Evolutionary conservation across 2,888 invertebrate genomes (phyloP).

Genomic region (Kuschelorhynchus macadamiae): DNA sequence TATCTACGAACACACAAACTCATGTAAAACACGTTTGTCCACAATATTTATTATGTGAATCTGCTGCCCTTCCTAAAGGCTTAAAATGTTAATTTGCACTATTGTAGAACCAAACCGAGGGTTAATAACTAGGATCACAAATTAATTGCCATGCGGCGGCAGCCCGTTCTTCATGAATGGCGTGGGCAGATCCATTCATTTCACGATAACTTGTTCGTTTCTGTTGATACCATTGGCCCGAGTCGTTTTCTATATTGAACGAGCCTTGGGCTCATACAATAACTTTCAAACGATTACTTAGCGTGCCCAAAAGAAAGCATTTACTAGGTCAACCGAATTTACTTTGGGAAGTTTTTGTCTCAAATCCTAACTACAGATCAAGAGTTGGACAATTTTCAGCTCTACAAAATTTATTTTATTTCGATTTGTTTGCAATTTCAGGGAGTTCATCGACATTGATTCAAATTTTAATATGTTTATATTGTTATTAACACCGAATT

Average conservation of each 20-base stretch:
- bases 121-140: slow-evolving; percentile 2
- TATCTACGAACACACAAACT: too few relatives aligned
- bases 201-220: slow-evolving; percentile 21
- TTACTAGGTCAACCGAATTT: slow-evolving; percentile 25
- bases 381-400: too few relatives aligned
- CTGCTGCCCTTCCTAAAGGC: too few relatives aligned
- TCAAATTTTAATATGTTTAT: too few relatives aligned
- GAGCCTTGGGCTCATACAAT: slow-evolving; percentile 20
- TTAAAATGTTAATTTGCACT: slow-evolving; percentile 16
- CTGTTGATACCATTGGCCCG: slow-evolving; percentile 11
- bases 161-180: slow-evolving; percentile 31
- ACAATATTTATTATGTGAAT: too few relatives aligned
- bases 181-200: slow-evolving; percentile 37
- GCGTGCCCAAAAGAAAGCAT: slow-evolving; percentile 19
- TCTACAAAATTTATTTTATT: too few relatives aligned
- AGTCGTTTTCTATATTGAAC: slow-evolving; percentile 3
- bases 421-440: too few relatives aligned
- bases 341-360: slow-evolving; percentile 18
- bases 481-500: too few relatives aligned
- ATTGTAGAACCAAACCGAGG: slow-evolving; percentile 10
- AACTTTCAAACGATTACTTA: slow-evolving; percentile 30
- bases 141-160: slow-evolving; percentile 11
- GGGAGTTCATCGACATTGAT: too few relatives aligned
- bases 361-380: background rate
- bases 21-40: too few relatives aligned